Base-by-base conservation (phyloP, 2,113 vertebrate genomes). In the Corythaixoides concolor region DNA sequence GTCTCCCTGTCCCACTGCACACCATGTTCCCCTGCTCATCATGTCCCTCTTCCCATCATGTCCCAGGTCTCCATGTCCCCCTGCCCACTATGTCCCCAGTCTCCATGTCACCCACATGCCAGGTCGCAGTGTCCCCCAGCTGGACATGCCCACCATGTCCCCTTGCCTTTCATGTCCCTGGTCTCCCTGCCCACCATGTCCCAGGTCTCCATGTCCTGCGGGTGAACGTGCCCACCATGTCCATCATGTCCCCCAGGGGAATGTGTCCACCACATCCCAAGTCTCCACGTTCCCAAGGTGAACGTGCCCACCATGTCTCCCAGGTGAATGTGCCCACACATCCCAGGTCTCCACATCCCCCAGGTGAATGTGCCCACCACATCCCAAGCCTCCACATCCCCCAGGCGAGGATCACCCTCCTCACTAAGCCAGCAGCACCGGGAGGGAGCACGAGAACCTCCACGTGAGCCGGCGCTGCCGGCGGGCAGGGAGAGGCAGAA, bases 401-500 rank as follows among this genome's bases (percentile, higher is more conserved):
- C 52, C 52, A 41, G 41, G 41, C 12, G 41, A 41, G 41, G 41
- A 41, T 41, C 41, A 41, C 41, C 41, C 41, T 41, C 41, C 41
- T 41, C 41, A 41, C 41, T 41, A 41, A 41, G 41, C 12, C 12
- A 12, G 41, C 41, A 41, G 41, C 41, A 41, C 41, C 41, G 12
- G 41, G 41, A 41, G 41, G 41, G 41, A 41, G 41, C 41, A 41
- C 41, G 41, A 41, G 41, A 41, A 41, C 41, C 41, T 41, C 41
- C 41, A 12, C 41, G 12, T 41, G 41, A 41, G 41, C 41, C 12
- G 41, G 41, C 41, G 41, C 41, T 41, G 41, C 41, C 41, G 41
- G 41, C 79, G 82, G 95, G 92, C 81, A 95, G 87, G 95, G 89
- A 92, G 95, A 79, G 90, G 91, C 74, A 59, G 96, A 72, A 95